Percentiles rank a stretch among this genome's conserved stretches.
Evolutionary conservation across 2,113 vertebrate genomes (phyloP).

Genomic region (Channa argus): DNA sequence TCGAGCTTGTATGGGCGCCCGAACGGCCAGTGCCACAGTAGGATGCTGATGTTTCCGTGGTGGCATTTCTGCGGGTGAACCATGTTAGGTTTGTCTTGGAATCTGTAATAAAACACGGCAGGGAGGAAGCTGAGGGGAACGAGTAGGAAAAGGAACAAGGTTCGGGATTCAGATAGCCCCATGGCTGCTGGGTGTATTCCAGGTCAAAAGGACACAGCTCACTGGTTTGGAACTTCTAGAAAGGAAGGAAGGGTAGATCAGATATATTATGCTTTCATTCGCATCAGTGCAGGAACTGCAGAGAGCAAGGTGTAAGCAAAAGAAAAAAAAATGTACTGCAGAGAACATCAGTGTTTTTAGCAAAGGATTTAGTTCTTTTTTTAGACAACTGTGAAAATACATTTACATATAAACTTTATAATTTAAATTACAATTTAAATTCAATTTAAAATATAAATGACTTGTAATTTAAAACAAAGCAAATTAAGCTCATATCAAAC

Average conservation of each 20-base stretch:
- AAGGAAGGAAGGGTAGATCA: slow-evolving; percentile 32
- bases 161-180: neutral
- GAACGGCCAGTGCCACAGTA: slow-evolving; percentile 92
- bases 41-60: slow-evolving; percentile 69
- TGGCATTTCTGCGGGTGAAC: neutral
- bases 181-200: slow-evolving; percentile 11
- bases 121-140: slow-evolving; percentile 27
- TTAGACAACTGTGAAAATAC: too few relatives aligned
- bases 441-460: too few relatives aligned
- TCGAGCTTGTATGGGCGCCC: slow-evolving; percentile 70
- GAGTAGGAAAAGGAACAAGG: slow-evolving; percentile 15
- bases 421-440: too few relatives aligned
- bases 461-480: too few relatives aligned
- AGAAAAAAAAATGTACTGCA: neutral
- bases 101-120: slow-evolving; percentile 15
- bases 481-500: too few relatives aligned
- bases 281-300: slow-evolving; percentile 1
- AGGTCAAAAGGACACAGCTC: slow-evolving; percentile 12
- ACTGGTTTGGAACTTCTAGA: neutral
- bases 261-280: neutral
- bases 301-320: neutral
- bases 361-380: too few relatives aligned
- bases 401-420: too few relatives aligned
- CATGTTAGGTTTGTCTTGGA: neutral
- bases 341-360: too few relatives aligned